Conservation (phyloP, 2,113 vertebrate species). For the Miniopterus natalensis region DNA sequence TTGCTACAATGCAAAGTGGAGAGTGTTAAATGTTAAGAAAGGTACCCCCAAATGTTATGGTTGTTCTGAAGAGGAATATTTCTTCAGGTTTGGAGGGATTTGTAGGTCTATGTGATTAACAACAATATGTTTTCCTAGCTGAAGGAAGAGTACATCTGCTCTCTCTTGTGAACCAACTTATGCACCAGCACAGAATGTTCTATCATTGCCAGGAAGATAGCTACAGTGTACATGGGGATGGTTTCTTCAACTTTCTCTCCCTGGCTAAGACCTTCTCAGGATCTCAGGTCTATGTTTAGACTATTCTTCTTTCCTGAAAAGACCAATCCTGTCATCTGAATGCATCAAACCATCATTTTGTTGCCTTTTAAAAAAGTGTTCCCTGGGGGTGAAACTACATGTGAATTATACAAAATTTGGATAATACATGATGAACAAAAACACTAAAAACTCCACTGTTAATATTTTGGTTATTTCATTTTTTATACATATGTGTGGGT, state of each 20-base stretch:
- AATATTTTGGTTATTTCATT: slow-evolving; percentile 12
- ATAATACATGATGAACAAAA: not conserved
- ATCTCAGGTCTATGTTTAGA: slow-evolving; percentile 9
- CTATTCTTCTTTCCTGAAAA: not conserved
- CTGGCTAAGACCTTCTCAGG: not conserved
- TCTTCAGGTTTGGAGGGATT: slow-evolving; percentile 4
- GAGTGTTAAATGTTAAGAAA: slow-evolving; percentile 41
- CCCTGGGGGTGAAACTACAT: not conserved
- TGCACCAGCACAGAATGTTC: not conserved
- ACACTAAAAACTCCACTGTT: not conserved
- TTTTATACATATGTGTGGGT: not conserved
- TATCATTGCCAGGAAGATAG: not conserved
- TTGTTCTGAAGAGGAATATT: slow-evolving; percentile 10
- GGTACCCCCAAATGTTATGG: not conserved
- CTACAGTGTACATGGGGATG: not conserved
- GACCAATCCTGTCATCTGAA: not conserved
- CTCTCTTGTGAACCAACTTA: not conserved
- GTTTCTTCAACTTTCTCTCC: slow-evolving; percentile 4
- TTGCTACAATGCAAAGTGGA: not conserved
- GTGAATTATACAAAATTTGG: slow-evolving; percentile 14
- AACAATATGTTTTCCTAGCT: not conserved
- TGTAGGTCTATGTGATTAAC: not conserved
- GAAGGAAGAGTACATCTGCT: not conserved
- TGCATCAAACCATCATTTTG: not conserved
- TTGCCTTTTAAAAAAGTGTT: not conserved